Percentiles rank a stretch among this genome's conserved stretches.
Evolutionary conservation across 2,888 invertebrate species (phyloP).

Genomic region (Lepidocyrtoides sp.): DNA sequence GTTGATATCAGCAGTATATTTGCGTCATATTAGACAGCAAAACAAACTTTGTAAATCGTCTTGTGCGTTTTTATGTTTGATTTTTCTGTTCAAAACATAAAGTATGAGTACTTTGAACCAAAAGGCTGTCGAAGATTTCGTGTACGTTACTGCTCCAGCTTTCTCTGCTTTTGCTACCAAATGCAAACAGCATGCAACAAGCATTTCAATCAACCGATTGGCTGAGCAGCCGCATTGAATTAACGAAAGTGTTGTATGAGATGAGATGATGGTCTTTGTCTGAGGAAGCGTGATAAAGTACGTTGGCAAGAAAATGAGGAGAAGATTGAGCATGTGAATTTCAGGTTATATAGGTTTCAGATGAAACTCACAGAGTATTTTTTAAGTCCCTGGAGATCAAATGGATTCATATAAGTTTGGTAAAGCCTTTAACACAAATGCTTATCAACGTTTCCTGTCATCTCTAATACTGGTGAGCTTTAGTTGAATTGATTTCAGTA

Average conservation of each 20-base stretch:
- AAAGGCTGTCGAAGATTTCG: no score
- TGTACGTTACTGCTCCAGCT: no score
- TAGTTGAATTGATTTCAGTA: background rate
- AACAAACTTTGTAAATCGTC: no score
- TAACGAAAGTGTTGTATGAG: background rate
- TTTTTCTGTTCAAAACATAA: no score
- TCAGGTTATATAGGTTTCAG: slow-evolving; percentile 49
- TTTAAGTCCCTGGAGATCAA: slow-evolving; percentile 59
- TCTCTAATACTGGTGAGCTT: background rate
- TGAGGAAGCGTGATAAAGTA: background rate
- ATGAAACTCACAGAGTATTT: slow-evolving; percentile 22
- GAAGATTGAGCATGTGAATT: slow-evolving; percentile 70
- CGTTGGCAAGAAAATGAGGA: background rate
- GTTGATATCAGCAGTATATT: no score
- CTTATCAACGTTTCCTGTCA: slow-evolving; percentile 41
- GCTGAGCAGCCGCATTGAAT: background rate
- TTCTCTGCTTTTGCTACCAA: no score
- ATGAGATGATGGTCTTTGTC: background rate
- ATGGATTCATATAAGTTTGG: slow-evolving; percentile 20
- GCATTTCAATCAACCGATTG: no score
- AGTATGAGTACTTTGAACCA: no score
- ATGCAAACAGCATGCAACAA: no score
- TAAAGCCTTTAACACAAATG: slow-evolving; percentile 3
- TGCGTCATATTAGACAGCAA: no score
- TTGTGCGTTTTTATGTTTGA: no score